phyloP scores from a whole-genome alignment of 2,113 vertebrate species.

The Crypturellus undulatus region DNA sequence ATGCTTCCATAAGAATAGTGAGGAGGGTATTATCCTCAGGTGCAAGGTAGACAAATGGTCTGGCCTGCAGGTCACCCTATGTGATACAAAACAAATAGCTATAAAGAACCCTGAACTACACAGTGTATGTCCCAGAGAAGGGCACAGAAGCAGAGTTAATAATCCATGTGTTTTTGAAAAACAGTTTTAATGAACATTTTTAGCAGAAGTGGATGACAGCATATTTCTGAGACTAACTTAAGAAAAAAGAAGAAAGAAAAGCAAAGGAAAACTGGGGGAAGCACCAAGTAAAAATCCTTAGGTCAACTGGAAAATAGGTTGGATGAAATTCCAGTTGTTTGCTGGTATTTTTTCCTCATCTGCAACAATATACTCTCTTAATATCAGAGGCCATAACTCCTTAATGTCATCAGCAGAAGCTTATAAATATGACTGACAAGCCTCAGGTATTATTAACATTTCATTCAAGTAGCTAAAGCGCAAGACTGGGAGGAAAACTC shows the following conservation, averaged over 20 bases:
- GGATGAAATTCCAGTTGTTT: conserved; percentile 33
- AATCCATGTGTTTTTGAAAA: background rate
- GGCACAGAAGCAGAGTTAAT: background rate
- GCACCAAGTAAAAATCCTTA: background rate
- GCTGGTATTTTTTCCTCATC: conserved; percentile 16
- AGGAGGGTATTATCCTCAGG: background rate
- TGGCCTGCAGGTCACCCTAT: background rate
- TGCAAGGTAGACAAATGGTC: background rate
- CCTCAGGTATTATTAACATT: background rate
- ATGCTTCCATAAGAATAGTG: background rate
- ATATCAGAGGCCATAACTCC: background rate
- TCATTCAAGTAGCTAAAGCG: conserved; percentile 7
- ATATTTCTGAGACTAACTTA: background rate
- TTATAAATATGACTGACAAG: conserved; percentile 48
- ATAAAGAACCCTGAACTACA: background rate
- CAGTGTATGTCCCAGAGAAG: background rate
- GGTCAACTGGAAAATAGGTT: background rate
- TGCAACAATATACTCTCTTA: background rate
- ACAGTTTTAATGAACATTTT: background rate
- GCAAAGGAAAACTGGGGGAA: background rate
- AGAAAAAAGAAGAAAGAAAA: background rate
- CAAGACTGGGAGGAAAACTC: background rate
- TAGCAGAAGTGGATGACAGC: background rate
- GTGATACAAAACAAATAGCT: background rate
- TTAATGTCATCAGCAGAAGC: conserved; percentile 35